Conservation (phyloP, 2,113 vertebrate species). For the Oncorhynchus tshawytscha region DNA sequence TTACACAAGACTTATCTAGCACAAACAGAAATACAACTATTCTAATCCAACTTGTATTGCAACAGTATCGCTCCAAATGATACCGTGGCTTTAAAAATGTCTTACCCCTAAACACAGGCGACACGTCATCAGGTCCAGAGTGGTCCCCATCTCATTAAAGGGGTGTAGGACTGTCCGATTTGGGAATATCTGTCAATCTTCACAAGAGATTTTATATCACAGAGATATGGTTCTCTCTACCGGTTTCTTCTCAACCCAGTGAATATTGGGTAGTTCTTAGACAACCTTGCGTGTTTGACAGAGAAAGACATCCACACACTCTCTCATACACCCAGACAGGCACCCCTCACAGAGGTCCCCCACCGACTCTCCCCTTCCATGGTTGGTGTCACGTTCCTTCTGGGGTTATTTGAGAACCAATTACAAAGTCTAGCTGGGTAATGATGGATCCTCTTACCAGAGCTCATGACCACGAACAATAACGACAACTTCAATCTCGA, state of each 20-base stretch:
- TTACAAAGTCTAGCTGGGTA: constrained; percentile 62
- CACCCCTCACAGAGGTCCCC: background rate
- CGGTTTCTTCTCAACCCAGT: no score
- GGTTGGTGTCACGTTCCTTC: constrained; percentile 48
- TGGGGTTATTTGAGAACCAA: constrained; percentile 56
- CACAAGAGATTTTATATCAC: no score
- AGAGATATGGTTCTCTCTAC: no score
- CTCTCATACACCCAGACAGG: background rate
- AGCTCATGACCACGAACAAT: constrained; percentile 54
- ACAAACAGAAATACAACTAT: no score
- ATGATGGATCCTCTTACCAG: constrained; percentile 61
- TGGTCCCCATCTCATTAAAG: constrained; percentile 39
- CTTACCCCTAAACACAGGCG: constrained; percentile 75
- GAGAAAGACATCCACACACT: background rate
- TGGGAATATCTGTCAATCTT: no score
- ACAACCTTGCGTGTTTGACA: no score
- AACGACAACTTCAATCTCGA: constrained; percentile 55
- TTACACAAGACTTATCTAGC: no score
- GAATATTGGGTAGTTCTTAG: no score
- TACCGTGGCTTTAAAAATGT: background rate
- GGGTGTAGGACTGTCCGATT: background rate
- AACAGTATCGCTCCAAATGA: no score
- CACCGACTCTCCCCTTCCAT: background rate
- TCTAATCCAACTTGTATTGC: no score
- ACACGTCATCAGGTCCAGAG: constrained; percentile 57